Evolutionary conservation across 92 coral and sea anemone genomes (phyloP).

Genomic region (Phymanthus crucifer): DNA sequence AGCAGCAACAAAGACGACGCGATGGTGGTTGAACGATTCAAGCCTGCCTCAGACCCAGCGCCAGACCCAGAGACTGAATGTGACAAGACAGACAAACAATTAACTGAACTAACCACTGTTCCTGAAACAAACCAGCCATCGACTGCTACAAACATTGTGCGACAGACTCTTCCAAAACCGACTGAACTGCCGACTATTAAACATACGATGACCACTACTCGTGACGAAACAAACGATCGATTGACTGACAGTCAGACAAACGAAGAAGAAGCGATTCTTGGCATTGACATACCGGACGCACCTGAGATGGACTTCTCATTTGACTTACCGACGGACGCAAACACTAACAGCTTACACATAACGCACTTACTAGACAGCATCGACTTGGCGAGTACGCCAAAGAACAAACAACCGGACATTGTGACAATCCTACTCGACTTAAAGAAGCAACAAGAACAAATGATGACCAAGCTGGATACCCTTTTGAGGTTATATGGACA

Average conservation of each 20-base stretch:
- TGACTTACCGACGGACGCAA: slow-evolving; percentile 6
- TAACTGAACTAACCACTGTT: not conserved
- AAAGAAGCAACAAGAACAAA: slow-evolving; percentile 3
- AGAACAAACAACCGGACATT: slow-evolving; percentile 7
- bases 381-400: not conserved
- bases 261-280: too few relatives aligned
- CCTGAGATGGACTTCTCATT: slow-evolving; percentile 16
- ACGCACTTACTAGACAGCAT: slow-evolving; percentile 5
- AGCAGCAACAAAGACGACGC: not conserved
- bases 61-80: not conserved
- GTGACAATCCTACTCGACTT: slow-evolving; percentile 4
- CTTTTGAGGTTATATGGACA: slow-evolving; percentile 1
- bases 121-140: too few relatives aligned
- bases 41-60: slow-evolving; percentile 6
- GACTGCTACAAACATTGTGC: too few relatives aligned
- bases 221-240: slow-evolving; percentile 3
- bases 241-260: not conserved
- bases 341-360: slow-evolving; percentile 9
- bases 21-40: not conserved
- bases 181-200: too few relatives aligned
- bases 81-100: slow-evolving; percentile 6
- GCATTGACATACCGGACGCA: not conserved
- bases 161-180: too few relatives aligned
- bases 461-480: not conserved
- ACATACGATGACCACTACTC: not conserved